These are phyloP conservation scores for Halichoeres trimaculatus DNA, from an alignment of 2,113 vertebrate genomes.

Conservation along the genomic window DNA sequence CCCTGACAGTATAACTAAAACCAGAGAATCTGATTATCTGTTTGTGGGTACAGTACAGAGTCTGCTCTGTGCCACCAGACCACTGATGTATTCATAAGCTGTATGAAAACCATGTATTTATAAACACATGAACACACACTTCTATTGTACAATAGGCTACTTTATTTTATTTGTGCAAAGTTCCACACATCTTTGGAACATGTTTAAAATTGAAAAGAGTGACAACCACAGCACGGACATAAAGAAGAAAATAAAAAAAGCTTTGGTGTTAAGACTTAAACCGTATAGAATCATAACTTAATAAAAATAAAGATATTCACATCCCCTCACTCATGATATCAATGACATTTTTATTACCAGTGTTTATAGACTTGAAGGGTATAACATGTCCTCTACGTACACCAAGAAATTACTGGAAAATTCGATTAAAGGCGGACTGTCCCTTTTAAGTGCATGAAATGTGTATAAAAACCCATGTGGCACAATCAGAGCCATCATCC, in stretches of 20 bases:
- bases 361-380: constrained; percentile 61
- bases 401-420: constrained; percentile 40
- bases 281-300: constrained; percentile 56
- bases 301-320: constrained; percentile 61
- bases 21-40: constrained; percentile 60
- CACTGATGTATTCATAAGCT: constrained; percentile 85
- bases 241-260: constrained; percentile 30
- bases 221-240: constrained; percentile 72
- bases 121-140: constrained; percentile 10
- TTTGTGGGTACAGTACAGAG: constrained; percentile 82
- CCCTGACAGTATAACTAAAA: constrained; percentile 55
- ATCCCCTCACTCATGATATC: constrained; percentile 49
- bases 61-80: constrained; percentile 84
- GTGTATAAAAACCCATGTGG: constrained; percentile 56
- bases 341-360: constrained; percentile 68
- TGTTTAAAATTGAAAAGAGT: constrained; percentile 67
- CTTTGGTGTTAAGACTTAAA: constrained; percentile 55
- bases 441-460: constrained; percentile 56
- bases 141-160: constrained; percentile 64
- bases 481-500: constrained; percentile 28
- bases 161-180: constrained; percentile 88
- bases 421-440: constrained; percentile 44
- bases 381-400: constrained; percentile 53
- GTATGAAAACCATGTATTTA: background rate
- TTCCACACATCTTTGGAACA: constrained; percentile 74